A percentile compares a stretch with the other conserved stretches of the same genome.
phyloP scores from a whole-genome alignment of 2,113 vertebrate genomes.

The Panthera uncia region DNA sequence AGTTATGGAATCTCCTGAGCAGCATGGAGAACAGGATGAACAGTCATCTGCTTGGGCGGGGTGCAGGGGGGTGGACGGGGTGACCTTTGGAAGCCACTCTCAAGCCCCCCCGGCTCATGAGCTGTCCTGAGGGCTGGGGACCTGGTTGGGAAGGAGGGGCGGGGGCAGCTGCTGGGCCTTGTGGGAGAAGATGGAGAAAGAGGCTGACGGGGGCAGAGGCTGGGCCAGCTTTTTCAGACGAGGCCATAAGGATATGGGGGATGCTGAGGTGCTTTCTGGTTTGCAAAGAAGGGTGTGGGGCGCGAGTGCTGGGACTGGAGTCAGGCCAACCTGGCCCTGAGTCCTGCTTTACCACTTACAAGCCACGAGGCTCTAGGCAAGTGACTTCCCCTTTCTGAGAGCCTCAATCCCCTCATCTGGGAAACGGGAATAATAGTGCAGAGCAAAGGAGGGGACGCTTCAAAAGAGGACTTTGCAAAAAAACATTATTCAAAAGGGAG shows the following conservation, averaged over 20 bases:
- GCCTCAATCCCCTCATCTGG: neutral
- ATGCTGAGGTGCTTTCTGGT: neutral
- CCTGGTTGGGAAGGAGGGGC: neutral
- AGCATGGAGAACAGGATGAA: neutral
- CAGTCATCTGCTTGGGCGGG: neutral
- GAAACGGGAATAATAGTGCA: neutral
- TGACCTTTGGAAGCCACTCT: neutral
- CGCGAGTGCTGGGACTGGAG: neutral
- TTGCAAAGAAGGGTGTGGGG: neutral
- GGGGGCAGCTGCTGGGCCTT: neutral
- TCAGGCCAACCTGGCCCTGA: neutral
- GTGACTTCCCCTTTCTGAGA: neutral
- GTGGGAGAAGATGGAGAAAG: neutral
- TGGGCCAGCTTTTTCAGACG: neutral
- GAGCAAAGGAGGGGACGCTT: neutral
- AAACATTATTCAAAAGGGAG: neutral
- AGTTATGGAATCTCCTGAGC: neutral
- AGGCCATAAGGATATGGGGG: accelerated
- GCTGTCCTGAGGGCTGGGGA: neutral
- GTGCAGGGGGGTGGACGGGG: neutral
- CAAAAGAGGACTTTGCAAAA: neutral
- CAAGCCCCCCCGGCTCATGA: neutral
- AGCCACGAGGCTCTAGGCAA: neutral
- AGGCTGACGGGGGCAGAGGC: neutral
- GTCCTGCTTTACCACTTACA: neutral